Evolutionary conservation across 2,797 vertebrate species (phyloP).

Genomic region (Karalla daura): DNA sequence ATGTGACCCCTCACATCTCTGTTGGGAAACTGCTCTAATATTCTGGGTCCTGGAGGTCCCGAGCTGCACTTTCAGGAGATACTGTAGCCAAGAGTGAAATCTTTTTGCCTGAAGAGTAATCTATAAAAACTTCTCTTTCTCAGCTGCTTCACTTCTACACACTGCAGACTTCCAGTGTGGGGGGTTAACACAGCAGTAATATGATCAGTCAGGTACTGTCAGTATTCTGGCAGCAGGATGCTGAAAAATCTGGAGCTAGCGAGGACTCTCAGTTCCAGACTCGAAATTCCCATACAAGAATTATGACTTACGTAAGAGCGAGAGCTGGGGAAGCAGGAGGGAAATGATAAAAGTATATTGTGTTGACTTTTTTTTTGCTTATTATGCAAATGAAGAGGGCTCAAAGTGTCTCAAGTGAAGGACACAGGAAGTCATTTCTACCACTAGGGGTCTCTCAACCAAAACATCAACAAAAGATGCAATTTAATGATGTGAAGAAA

Average conservation of each 20-base stretch:
- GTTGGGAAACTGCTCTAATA: conserved; percentile 16
- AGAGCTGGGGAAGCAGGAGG: conserved; percentile 17
- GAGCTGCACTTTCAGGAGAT: conserved; percentile 6
- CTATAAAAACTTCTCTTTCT: conserved; percentile 59
- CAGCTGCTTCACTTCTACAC: conserved; percentile 44
- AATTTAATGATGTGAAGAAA: too few relatives aligned
- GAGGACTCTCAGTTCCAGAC: conserved; percentile 59
- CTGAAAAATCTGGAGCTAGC: conserved; percentile 56
- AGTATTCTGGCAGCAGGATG: conserved; percentile 61
- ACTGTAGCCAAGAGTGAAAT: conserved; percentile 43
- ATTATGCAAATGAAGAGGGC: conserved; percentile 5
- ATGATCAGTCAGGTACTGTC: conserved; percentile 64
- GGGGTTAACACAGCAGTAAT: conserved; percentile 60
- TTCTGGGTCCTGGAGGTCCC: conserved; percentile 2
- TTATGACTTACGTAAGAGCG: conserved; percentile 38
- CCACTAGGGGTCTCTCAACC: too few relatives aligned
- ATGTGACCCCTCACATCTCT: background rate
- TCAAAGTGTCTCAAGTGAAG: background rate
- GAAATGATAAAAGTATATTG: conserved; percentile 11
- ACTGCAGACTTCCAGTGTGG: conserved; percentile 52
- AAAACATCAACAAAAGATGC: too few relatives aligned
- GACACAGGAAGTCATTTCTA: background rate
- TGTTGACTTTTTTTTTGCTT: conserved; percentile 16
- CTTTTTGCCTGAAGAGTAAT: conserved; percentile 47
- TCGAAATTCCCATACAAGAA: conserved; percentile 60